Base-by-base conservation (phyloP, 35 echinoderm and acorn worm species). In the Apostichopus parvimensis region DNA sequence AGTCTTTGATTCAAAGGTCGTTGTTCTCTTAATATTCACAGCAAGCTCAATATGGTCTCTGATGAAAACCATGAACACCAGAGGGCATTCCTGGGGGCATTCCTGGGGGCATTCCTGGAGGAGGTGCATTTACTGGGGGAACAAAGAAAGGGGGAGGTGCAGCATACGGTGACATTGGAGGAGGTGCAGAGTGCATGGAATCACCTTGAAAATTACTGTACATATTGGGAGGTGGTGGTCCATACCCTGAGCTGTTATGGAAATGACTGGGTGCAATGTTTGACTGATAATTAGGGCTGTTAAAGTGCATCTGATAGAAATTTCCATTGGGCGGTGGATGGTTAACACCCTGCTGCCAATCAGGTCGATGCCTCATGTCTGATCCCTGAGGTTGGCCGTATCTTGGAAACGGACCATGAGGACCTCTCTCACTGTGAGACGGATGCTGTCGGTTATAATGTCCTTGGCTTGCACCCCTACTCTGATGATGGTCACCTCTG, bases 161-260 rank as follows among this genome's bases (percentile, higher is more conserved):
- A 57, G 81, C 57, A 23, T 84, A 84, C 8, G 81, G 81, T 17
- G 81, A 84, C 53, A 84, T 84, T 9, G 81, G 54, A 57, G 54
- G 56, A 84, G 81, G 81, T 1, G 55, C 6, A 83, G 80, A 0
- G 0, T 55, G 80, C 8, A 14, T 7, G 4, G 53, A 14, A 9
- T 6, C 54, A n/a, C 53, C 55, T 83, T 9, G 13, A 80, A 80
- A 80, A 80, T 57, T 57, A 9, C 11, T 15, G 80, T 57, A 58
- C 53, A 58, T 23, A n/a, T 55, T 55, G 14, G 21, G 80, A 7
- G 54, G 80, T 9, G 6, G 78, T 7, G 6, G 6, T 54, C 9
- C 53, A 21, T 21, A 9, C 8, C 57, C 54, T 17, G 57, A 56
- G 1, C 53, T 12, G 58, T 60, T 60, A 60, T 12, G 7, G 11